Conservation (phyloP, 2,888 invertebrate genomes). For the Herminia tarsipennalis region DNA sequence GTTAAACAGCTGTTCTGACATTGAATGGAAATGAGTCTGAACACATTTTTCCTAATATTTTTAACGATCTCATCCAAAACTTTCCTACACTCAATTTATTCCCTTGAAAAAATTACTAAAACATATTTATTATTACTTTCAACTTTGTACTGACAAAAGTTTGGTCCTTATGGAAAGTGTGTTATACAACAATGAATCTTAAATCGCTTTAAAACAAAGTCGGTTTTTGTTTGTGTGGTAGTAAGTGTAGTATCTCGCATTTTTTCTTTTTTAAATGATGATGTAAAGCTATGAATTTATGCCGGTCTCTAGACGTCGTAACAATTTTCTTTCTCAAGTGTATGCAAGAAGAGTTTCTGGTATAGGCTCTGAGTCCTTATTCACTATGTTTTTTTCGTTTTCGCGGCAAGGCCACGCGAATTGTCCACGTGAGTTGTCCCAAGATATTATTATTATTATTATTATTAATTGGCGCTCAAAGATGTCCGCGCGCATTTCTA, state of each 20-base stretch:
- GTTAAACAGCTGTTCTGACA: background rate
- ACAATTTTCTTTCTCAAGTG: conserved; percentile 69
- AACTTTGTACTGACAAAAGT: conserved; percentile 38
- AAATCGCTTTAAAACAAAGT: conserved; percentile 1
- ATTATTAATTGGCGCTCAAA: too few species aligned
- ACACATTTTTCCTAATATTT: conserved; percentile 22
- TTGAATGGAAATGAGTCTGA: conserved; percentile 2
- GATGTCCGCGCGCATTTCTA: too few species aligned
- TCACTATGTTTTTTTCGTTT: too few species aligned
- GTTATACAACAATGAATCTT: conserved; percentile 12
- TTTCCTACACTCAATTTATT: conserved; percentile 25
- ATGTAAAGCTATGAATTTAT: conserved; percentile 76
- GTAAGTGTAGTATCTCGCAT: conserved; percentile 35
- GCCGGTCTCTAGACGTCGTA: conserved; percentile 60
- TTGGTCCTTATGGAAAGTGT: conserved; percentile 2
- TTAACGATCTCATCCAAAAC: conserved; percentile 23
- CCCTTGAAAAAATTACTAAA: conserved; percentile 33
- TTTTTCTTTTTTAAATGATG: conserved; percentile 68
- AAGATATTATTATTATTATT: too few species aligned
- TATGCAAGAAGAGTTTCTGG: conserved; percentile 54
- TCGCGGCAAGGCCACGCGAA: too few species aligned
- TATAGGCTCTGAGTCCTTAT: too few species aligned
- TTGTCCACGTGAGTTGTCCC: too few species aligned
- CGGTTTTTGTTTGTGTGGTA: conserved; percentile 18
- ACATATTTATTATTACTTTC: conserved; percentile 39